A percentile compares a stretch with the other conserved stretches of the same genome.
These are phyloP conservation scores for Alentia gelatinosa DNA, from an alignment of 2,888 invertebrate genomes.

Conservation along the genomic window DNA sequence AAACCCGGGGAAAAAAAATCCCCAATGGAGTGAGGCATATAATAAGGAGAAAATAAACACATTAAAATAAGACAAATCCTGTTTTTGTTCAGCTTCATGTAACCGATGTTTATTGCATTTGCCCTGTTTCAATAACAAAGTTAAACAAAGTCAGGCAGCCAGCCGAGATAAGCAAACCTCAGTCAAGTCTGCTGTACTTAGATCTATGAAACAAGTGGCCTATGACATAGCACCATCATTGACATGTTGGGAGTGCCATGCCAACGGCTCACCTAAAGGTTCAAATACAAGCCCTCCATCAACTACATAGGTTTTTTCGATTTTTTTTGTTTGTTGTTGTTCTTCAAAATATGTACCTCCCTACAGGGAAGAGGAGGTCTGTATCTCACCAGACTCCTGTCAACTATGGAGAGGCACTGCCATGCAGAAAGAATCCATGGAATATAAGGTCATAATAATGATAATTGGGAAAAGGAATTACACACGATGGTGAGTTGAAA, in stretches of 20 bases:
- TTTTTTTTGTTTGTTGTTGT: not conserved
- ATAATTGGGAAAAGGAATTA: not conserved
- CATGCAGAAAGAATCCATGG: constrained; percentile 16
- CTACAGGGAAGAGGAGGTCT: not conserved
- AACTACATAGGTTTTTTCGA: constrained; percentile 8
- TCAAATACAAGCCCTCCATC: constrained; percentile 39
- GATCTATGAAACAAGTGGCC: not conserved
- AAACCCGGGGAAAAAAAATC: too few species aligned
- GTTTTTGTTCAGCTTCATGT: constrained; percentile 9
- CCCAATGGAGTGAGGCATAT: too few species aligned
- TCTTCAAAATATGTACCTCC: not conserved
- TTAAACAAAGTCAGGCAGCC: not conserved
- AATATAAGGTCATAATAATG: constrained; percentile 16
- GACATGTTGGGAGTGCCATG: constrained; percentile 7
- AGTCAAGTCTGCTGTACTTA: not conserved
- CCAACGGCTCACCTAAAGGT: not conserved
- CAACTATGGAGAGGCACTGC: not conserved
- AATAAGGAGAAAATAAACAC: too few species aligned
- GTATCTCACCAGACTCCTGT: not conserved
- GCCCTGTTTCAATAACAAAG: not conserved
- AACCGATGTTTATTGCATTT: constrained; percentile 56
- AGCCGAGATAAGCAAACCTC: not conserved
- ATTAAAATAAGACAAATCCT: not conserved
- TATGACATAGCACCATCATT: not conserved
- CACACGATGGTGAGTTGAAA: constrained; percentile 39